Evolutionary conservation across 1,140 invertebrate species (phyloP).

Genomic region (silkworm (Bombyx mori)): DNA sequence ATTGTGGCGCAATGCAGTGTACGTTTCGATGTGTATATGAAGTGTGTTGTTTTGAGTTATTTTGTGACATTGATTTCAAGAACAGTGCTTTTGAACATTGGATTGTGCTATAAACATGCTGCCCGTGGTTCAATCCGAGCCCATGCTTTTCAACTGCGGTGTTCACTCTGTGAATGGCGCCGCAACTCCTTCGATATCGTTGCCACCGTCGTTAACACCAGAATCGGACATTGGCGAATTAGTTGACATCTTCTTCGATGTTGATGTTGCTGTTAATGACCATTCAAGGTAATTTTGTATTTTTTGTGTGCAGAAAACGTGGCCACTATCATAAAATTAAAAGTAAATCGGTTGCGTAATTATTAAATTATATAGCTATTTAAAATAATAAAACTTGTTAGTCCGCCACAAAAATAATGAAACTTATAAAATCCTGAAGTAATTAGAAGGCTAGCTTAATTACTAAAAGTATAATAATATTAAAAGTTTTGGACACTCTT

Average conservation of each 20-base stretch:
- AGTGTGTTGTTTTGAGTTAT: constrained; percentile 46
- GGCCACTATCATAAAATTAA: neutral
- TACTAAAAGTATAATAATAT: no score
- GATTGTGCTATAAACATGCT: constrained; percentile 53
- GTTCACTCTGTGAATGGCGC: constrained; percentile 44
- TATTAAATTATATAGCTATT: no score
- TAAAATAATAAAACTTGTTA: no score
- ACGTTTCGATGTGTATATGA: constrained; percentile 58
- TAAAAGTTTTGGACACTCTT: no score
- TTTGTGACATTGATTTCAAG: constrained; percentile 34
- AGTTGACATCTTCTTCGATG: constrained; percentile 62
- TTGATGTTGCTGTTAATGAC: constrained; percentile 54
- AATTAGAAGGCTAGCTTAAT: no score
- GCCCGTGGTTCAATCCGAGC: constrained; percentile 60
- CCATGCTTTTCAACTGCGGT: constrained; percentile 51
- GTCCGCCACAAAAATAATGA: no score
- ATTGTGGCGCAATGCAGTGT: constrained; percentile 68
- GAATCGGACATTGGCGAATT: constrained; percentile 58
- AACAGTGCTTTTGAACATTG: constrained; percentile 38
- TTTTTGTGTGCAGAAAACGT: neutral
- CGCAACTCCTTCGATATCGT: constrained; percentile 35
- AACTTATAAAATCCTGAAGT: no score
- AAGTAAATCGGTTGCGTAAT: neutral
- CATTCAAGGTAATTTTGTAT: constrained; percentile 46
- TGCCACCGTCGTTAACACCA: constrained; percentile 52